Conservation (phyloP, 2,888 invertebrate species). For the Drosophila suboccidentalis region DNA sequence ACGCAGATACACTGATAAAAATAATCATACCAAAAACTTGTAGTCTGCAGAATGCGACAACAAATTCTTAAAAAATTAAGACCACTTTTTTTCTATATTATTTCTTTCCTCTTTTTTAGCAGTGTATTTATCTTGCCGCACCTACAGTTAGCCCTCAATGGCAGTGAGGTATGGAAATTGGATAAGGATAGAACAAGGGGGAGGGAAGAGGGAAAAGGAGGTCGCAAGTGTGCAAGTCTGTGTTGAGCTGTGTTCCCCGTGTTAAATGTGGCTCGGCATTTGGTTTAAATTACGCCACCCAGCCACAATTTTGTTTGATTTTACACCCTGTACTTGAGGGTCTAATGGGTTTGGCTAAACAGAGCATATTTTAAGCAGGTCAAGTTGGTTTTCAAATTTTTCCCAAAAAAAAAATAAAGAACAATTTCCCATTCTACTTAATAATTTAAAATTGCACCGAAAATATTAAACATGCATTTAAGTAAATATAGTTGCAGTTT, state of each 20-base stretch:
- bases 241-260: slow-evolving; percentile 21
- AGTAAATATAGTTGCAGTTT: too few species aligned
- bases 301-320: slow-evolving; percentile 14
- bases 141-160: slow-evolving; percentile 38
- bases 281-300: slow-evolving; percentile 72
- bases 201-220: slow-evolving; percentile 5
- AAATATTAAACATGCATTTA: too few species aligned
- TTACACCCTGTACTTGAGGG: neutral
- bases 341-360: neutral
- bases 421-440: neutral
- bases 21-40: too few species aligned
- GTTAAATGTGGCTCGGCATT: slow-evolving; percentile 69
- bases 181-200: too few species aligned
- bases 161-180: neutral
- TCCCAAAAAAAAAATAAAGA: too few species aligned
- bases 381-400: neutral
- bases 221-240: slow-evolving; percentile 32
- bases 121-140: slow-evolving; percentile 71
- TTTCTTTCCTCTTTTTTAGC: neutral
- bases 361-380: neutral
- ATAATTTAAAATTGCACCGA: neutral
- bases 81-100: neutral
- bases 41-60: too few species aligned
- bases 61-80: too few species aligned
- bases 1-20: slow-evolving; percentile 38